phyloP scores from a whole-genome alignment of 2,797 vertebrate genomes.

The Peromyscus eremicus region DNA sequence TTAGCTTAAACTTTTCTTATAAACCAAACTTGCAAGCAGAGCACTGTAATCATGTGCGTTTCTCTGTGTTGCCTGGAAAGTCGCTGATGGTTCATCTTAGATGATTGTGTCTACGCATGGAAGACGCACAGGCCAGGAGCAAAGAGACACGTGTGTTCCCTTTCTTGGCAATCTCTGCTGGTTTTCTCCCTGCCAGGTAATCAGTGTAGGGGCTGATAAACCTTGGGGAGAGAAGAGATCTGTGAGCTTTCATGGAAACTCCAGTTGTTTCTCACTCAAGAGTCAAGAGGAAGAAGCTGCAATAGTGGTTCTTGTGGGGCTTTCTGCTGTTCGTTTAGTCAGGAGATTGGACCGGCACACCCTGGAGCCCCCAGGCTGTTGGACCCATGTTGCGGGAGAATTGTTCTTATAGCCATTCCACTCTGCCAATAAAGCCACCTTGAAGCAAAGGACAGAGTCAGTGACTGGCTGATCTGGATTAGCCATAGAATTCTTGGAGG shows the following conservation, averaged over 20 bases:
- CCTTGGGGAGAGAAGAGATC: neutral
- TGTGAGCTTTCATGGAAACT: neutral
- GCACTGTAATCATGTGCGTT: neutral
- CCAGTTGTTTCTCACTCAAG: neutral
- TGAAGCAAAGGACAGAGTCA: neutral
- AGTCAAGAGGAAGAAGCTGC: neutral
- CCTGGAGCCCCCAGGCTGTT: neutral
- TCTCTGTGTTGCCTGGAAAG: neutral
- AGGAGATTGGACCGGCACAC: neutral
- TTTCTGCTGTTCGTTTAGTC: neutral
- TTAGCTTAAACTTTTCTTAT: constrained; percentile 11
- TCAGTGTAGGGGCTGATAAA: neutral
- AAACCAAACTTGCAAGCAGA: neutral
- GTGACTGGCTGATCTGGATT: neutral
- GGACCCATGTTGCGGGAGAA: neutral
- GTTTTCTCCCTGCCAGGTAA: neutral
- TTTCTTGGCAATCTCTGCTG: neutral
- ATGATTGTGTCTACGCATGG: neutral
- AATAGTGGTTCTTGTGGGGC: neutral
- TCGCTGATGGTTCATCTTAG: neutral
- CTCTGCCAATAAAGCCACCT: neutral
- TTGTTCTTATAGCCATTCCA: neutral
- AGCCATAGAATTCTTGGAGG: too few relatives aligned
- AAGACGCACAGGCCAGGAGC: neutral
- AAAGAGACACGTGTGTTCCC: neutral